Evolutionary conservation across 2,888 invertebrate genomes (phyloP), one percentile per base, ranked within the genome.

Genomic region (Drosophila pseudotalamancana): DNA sequence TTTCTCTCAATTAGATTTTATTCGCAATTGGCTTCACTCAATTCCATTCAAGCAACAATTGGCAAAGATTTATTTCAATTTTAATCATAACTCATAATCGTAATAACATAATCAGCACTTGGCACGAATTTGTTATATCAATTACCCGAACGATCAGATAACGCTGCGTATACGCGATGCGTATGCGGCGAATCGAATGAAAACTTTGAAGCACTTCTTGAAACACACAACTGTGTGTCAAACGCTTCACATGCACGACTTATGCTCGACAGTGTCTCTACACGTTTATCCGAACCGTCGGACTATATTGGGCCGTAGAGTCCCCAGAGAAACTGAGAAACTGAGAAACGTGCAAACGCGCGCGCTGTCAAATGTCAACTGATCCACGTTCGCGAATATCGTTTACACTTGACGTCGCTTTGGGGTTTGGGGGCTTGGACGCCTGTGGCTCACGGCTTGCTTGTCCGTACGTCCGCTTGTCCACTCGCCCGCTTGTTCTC

Each of bases 351-450:
- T 85, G 87, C 76, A 67, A 75, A 73, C 84, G 73, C 76, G 79
- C 82, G 78, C 88, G 84, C 90, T 89, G 89, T 89, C 90, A 91
- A 89, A 89, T 91, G 91, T 91, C 91, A 90, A 91, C 91, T 91
- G 90, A 91, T 90, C 90, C 85, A 72, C 86, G 76, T 70, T 79
- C 62, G 88, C 78, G 77, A 88, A 88, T 89, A 88, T 86, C 88
- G 77, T 78, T 89, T 88, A 84, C 87, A 88, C 55, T 85, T 74
- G 60, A 62, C 39, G 55, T 55, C 48, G 57, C 25, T 62, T 55
- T 35, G 43, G 50, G 46, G 67, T 35, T 46, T 65, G 35, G 27
- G 40, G 57, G 40, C 39, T 45, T 39, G 32, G 21, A 50, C 27
- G 21, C 53, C 49, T 42, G 51, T 21, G 40, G 46, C 69, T 57